Evolutionary conservation across 2,113 vertebrate species (phyloP), one percentile per base, ranked within the genome.

Genomic region (mouse (Mus musculus)): DNA sequence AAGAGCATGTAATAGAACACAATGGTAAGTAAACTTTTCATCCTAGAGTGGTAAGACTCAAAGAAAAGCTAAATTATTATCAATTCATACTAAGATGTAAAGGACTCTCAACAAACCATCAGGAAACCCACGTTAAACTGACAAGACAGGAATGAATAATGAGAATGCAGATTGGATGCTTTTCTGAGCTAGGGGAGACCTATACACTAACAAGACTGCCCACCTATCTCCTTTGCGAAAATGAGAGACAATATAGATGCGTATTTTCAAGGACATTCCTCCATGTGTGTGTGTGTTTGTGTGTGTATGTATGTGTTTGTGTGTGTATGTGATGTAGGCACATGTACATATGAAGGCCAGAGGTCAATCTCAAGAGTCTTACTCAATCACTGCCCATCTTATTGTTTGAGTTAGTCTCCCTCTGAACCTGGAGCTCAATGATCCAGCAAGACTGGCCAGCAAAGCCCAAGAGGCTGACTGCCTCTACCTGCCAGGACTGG

Each of bases 61-160:
- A 81, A 80, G 30, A 80, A 95, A 88, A 81, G 56, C 91, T 78
- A n/a, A 88, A 86, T 88, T 73, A 72, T n/a, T 26, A 30, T 95
- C 19, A 73, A 11, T 59, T 94, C 46, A 85, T 9, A 88, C 26
- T 56, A 42, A 92, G 10, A 7, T 93, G 2, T 76, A 52, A 75
- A 96, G 42, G 76, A 65, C 54, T 92, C 8, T 33, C 33, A 39
- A 16, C 30, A 90, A 6, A 86, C 7, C 14, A 72, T 94, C 67
- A 59, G 59, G 81, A 95, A 96, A 95, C 39, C 30, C 65, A 67
- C 17, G 61, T 46, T 87, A 80, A 73, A 93, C 59, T 46, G 90
- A 54, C 67, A 65, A 88, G 12, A 63, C 59, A 90, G 82, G 20
- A 88, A 36, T 81, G 54, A 90, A 36, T 95, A 89, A 89, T 78